Evolutionary conservation across 64 coral and sea anemone genomes (phyloP).

Genomic region (Porites lutea): DNA sequence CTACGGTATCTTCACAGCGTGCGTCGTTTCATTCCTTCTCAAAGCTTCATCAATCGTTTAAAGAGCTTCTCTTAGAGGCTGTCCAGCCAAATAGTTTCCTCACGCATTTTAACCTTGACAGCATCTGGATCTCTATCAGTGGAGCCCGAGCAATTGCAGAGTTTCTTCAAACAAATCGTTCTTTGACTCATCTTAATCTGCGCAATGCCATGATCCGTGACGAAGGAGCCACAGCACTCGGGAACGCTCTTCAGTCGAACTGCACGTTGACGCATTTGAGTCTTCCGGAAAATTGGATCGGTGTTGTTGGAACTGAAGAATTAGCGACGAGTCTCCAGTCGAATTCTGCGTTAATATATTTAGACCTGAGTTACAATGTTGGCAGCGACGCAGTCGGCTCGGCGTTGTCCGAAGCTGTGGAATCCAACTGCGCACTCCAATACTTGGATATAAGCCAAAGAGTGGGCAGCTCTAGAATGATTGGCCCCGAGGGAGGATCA

Average conservation of each 20-base stretch:
- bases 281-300: not conserved
- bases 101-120: too few relatives aligned
- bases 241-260: not conserved
- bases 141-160: too few relatives aligned
- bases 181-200: too few relatives aligned
- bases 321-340: not conserved
- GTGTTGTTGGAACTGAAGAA: not conserved
- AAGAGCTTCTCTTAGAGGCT: too few relatives aligned
- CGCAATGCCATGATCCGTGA: not conserved
- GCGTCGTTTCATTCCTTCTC: too few relatives aligned
- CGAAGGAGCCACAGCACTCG: not conserved
- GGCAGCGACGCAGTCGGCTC: not conserved
- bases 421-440: not conserved
- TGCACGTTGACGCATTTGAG: not conserved
- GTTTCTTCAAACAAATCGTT: too few relatives aligned
- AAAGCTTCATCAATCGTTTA: too few relatives aligned
- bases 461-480: too few relatives aligned
- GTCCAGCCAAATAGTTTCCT: too few relatives aligned
- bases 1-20: too few relatives aligned
- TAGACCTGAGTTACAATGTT: not conserved
- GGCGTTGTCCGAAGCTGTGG: not conserved
- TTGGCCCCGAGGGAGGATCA: too few relatives aligned
- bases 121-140: too few relatives aligned
- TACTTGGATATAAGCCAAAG: not conserved
- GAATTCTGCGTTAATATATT: not conserved